phyloP scores from a whole-genome alignment of 37 sponge, comb jelly and placozoan species.

The Axinella damicornis region DNA sequence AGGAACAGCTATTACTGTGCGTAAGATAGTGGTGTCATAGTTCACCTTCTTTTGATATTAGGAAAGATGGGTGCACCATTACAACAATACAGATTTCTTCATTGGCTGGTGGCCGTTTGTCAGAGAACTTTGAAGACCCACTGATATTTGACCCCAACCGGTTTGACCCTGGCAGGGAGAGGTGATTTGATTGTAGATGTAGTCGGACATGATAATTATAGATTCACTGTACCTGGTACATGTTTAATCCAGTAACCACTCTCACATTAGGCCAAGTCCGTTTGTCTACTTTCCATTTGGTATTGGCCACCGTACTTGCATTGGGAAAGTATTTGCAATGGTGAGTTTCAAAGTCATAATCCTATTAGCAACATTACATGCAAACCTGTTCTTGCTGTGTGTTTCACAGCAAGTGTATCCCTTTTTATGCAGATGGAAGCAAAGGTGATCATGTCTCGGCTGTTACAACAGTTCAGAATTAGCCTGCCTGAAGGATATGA shows the following conservation, averaged over 20 bases:
- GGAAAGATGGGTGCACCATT: too few relatives aligned
- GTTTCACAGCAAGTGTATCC: too few relatives aligned
- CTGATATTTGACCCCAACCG: background rate
- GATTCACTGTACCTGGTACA: too few relatives aligned
- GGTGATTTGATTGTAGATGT: too few relatives aligned
- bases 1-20: background rate
- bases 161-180: background rate
- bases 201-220: too few relatives aligned
- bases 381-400: background rate
- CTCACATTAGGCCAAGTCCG: slow-evolving; percentile 21
- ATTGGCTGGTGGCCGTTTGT: too few relatives aligned
- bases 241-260: too few relatives aligned
- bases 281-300: too few relatives aligned
- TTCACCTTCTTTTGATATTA: too few relatives aligned
- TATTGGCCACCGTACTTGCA: slow-evolving; percentile 31
- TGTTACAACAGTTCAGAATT: background rate
- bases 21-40: background rate
- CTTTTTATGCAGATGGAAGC: slow-evolving; percentile 5
- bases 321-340: slow-evolving; percentile 39
- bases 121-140: background rate
- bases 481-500: background rate
- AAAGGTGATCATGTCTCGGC: background rate
- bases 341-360: background rate
- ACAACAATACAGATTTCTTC: too few relatives aligned
- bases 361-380: background rate